Evolutionary conservation across 2,888 invertebrate genomes (phyloP), one percentile per base, ranked within the genome.

Genomic region (Ametastegia equiseti): DNA sequence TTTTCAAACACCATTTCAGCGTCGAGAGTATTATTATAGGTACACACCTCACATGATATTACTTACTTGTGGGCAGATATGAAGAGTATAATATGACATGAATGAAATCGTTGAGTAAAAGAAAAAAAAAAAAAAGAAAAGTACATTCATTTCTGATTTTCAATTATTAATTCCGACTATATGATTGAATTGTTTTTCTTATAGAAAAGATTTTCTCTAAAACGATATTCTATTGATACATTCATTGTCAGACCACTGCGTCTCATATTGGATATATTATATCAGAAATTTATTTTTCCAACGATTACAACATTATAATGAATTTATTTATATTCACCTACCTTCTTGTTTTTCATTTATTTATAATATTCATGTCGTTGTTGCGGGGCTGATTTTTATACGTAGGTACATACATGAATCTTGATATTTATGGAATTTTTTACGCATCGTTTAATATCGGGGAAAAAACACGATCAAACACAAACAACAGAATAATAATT

Each of bases 1-100:
- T 78, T n/a, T 60, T 60, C 57, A 63, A 60, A 78, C 39, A 27
- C 45, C 78, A 57, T 60, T 71, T 78, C 78, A 42, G 39, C 78
- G 60, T 27, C 15, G n/a, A 63, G 11, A 23, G 23, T 1, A 54
- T n/a, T n/a, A n/a, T n/a, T n/a, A n/a, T n/a, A n/a, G n/a, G n/a
- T n/a, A n/a, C n/a, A n/a, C n/a, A 23, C 54, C 23, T 54, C 23
- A 23, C 54, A 54, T 54, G 3, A 23, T 54, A 19, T 54, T 23
- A 19, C 23, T 54, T 54, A 54, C 23, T 23, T 19, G 4, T 13
- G n/a, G 33, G 27, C 27, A 63, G 27, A 63, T 23, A 42, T 42
- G 7, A 9, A 42, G 11, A 6, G 42, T 42, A 54, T 23, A n/a
- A n/a, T n/a, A n/a, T n/a, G n/a, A n/a, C n/a, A n/a, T 54, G 23